Base-by-base conservation (phyloP, 2,888 invertebrate genomes). In the Aspidiotus rigidus region DNA sequence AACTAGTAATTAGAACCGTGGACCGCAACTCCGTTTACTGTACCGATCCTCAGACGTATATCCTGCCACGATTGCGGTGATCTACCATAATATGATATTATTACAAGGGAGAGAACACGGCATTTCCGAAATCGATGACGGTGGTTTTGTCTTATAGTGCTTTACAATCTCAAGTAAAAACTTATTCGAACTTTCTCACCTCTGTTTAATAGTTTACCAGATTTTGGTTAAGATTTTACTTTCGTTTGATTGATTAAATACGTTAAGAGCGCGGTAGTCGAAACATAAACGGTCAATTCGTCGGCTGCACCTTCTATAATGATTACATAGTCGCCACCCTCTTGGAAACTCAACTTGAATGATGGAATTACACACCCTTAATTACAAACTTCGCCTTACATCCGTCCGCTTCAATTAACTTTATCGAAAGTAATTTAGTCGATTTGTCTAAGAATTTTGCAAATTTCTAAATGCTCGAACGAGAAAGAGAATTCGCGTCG, bases 331-430 rank as follows among this genome's bases (percentile, higher is more conserved):
- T 49, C 49, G 10, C 49, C 11, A 11, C 49, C 49, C n/a, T 49
- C n/a, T n/a, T 49, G 11, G 49, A 49, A 49, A 49, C n/a, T 49
- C n/a, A 49, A 49, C 49, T 49, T 49, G 49, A 49, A 49, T 13
- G n/a, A 11, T n/a, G 10, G 54, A 64, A 54, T 64, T 64, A 64
- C 64, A 64, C 49, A 64, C 64, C 53, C 49, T 64, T 64, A 64
- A 64, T 64, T 64, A 64, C 64, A 64, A 64, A 64, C 64, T 64
- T 64, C 64, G 64, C 64, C 64, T 55, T 64, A 64, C n/a, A 54
- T 28, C 54, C 64, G 64, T 64, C 54, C 64, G 54, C 64, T 64
- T 64, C 54, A 64, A 64, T 64, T 64, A 64, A 64, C 64, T 64
- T 54, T 55, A 64, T 54, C 64, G 54, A 64, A 64, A 64, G 64